A percentile compares a stretch with the other conserved stretches of the same genome.
These are phyloP conservation scores for Drosophila sucinea DNA, from an alignment of 1,140 invertebrate genomes.

Conservation along the genomic window DNA sequence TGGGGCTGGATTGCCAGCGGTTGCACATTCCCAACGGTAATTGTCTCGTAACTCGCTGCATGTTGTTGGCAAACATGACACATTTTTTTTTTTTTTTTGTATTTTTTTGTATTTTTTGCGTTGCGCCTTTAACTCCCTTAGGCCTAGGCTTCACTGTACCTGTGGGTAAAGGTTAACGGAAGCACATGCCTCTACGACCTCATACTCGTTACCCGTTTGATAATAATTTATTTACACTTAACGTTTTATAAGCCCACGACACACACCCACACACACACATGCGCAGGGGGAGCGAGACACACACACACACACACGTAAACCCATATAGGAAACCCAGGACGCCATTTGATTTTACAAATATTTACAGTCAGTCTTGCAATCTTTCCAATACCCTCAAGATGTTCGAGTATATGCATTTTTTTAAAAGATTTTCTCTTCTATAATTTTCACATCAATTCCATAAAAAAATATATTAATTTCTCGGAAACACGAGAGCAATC, in stretches of 20 bases:
- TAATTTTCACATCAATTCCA: neutral
- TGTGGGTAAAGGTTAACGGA: constrained; percentile 46
- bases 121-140: constrained; percentile 4
- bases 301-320: neutral
- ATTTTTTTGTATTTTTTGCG: neutral
- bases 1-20: constrained; percentile 20
- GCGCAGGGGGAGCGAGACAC: too few species aligned
- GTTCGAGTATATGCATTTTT: neutral
- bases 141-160: constrained; percentile 34
- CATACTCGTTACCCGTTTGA: constrained; percentile 32
- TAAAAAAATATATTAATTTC: too few species aligned
- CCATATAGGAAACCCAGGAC: constrained; percentile 23
- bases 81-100: constrained; percentile 6
- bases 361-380: constrained; percentile 51
- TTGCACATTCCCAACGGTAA: constrained; percentile 60
- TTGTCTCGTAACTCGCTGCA: constrained; percentile 78
- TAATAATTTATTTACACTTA: constrained; percentile 81
- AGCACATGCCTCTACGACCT: constrained; percentile 37
- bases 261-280: constrained; percentile 24
- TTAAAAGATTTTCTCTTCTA: neutral
- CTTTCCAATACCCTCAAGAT: neutral
- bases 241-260: constrained; percentile 63
- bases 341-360: constrained; percentile 75
- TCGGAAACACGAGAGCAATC: too few species aligned
- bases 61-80: constrained; percentile 70